These are phyloP conservation scores for Leucoma salicis DNA, from an alignment of 2,888 invertebrate genomes.

Conservation along the genomic window DNA sequence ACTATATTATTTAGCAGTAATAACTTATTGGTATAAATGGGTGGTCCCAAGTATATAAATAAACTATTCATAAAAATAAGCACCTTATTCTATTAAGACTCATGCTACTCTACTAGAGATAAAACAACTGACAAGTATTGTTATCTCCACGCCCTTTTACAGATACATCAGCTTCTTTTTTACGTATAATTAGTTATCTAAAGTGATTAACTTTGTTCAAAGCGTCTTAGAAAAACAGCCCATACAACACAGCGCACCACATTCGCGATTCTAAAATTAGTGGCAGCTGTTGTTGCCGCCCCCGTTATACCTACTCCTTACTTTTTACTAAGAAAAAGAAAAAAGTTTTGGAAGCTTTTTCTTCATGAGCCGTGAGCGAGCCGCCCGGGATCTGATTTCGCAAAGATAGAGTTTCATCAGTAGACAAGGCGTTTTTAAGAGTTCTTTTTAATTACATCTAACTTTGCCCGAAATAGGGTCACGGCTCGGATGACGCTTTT, in stretches of 20 bases:
- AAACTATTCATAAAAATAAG: no score
- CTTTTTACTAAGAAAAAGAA: constrained; percentile 57
- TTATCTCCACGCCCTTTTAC: constrained; percentile 1
- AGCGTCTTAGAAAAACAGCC: constrained; percentile 37
- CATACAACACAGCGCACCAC: constrained; percentile 32
- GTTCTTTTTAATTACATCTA: constrained; percentile 71
- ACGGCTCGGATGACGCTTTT: constrained; percentile 49
- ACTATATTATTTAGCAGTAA: no score
- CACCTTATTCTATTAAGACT: no score
- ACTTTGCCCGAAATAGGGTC: constrained; percentile 52
- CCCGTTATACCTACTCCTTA: constrained; percentile 53
- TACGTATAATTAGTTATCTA: constrained; percentile 32
- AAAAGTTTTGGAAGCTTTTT: constrained; percentile 51
- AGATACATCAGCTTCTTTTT: constrained; percentile 13
- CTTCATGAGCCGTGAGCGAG: constrained; percentile 45
- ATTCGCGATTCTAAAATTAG: constrained; percentile 61
- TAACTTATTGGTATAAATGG: no score
- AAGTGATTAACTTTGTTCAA: constrained; percentile 38
- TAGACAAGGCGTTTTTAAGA: constrained; percentile 66
- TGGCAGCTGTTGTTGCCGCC: constrained; percentile 61
- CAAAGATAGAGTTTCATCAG: constrained; percentile 73
- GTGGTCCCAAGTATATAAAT: no score
- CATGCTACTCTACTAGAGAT: no score
- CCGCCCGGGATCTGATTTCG: constrained; percentile 68
- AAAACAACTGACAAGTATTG: constrained; percentile 9